Evolutionary conservation across 1,140 invertebrate species (phyloP).

Genomic region (Zaprionus tsacasi): DNA sequence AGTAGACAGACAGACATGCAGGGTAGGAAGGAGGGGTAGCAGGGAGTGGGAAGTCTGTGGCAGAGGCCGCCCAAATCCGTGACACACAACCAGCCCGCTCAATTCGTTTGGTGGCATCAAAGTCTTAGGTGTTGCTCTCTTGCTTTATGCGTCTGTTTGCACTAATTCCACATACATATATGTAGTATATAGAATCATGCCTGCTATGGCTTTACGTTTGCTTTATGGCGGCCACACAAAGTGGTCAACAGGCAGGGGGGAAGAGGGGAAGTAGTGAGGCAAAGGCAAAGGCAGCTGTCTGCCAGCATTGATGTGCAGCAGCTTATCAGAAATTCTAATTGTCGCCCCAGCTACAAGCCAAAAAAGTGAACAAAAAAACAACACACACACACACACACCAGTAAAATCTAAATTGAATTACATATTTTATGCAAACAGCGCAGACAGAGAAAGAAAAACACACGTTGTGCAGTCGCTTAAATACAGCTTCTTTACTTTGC

Average conservation of each 20-base stretch:
- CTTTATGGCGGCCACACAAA: slow-evolving; percentile 44
- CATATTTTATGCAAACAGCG: slow-evolving; percentile 62
- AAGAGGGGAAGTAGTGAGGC: not conserved
- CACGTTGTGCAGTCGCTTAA: slow-evolving; percentile 7
- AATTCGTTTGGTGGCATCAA: slow-evolving; percentile 41
- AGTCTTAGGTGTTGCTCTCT: slow-evolving; percentile 61
- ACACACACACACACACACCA: slow-evolving; percentile 7
- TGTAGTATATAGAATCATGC: slow-evolving; percentile 1
- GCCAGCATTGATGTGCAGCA: slow-evolving; percentile 48
- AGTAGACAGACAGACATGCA: slow-evolving; percentile 41
- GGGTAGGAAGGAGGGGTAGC: not conserved
- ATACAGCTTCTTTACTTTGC: not conserved
- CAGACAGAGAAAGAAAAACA: slow-evolving; percentile 29
- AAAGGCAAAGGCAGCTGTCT: slow-evolving; percentile 27
- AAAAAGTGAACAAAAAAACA: slow-evolving; percentile 14
- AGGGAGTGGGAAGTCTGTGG: not conserved
- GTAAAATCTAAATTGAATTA: slow-evolving; percentile 65
- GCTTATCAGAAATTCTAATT: slow-evolving; percentile 79
- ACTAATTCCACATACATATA: slow-evolving; percentile 61
- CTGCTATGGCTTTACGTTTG: slow-evolving; percentile 39
- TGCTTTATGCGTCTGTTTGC: slow-evolving; percentile 70
- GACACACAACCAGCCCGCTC: slow-evolving; percentile 22
- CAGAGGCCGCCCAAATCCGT: not conserved
- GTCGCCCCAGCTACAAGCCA: slow-evolving; percentile 46
- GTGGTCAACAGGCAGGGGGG: slow-evolving; percentile 11